These are phyloP conservation scores for Propsilocerus akamusi DNA, from an alignment of 1,140 invertebrate species.

Conservation along the genomic window DNA sequence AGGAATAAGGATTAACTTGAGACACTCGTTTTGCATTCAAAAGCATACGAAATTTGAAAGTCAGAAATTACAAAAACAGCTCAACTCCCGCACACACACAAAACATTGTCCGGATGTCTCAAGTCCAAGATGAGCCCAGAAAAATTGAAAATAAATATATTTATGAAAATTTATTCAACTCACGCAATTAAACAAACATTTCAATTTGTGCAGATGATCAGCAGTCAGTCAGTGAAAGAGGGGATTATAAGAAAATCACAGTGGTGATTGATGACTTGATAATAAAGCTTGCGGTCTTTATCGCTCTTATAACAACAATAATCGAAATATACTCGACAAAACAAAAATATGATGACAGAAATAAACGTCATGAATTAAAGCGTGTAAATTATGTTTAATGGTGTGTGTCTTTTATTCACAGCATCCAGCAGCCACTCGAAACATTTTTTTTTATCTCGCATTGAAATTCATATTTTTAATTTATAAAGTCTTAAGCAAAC, in stretches of 20 bases:
- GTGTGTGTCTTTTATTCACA: too few relatives aligned
- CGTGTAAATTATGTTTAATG: too few relatives aligned
- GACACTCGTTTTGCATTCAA: background rate
- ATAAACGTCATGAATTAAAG: background rate
- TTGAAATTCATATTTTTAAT: slow-evolving; percentile 4
- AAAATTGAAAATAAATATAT: too few relatives aligned
- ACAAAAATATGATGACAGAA: background rate
- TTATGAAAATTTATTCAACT: slow-evolving; percentile 3
- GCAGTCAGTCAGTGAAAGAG: too few relatives aligned
- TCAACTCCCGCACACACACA: too few relatives aligned
- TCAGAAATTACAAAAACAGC: too few relatives aligned
- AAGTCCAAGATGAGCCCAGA: too few relatives aligned
- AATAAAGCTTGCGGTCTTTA: slow-evolving; percentile 1
- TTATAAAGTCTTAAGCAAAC: slow-evolving; percentile 1
- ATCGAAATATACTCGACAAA: background rate
- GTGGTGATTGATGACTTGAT: background rate
- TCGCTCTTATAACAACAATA: slow-evolving; percentile 3
- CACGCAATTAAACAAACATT: slow-evolving; percentile 1
- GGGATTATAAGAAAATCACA: slow-evolving; percentile 1
- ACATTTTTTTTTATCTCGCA: too few relatives aligned
- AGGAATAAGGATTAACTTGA: slow-evolving; percentile 1
- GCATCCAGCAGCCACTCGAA: too few relatives aligned
- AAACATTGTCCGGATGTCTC: too few relatives aligned
- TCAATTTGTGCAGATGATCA: too few relatives aligned
- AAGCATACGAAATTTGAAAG: too few relatives aligned